Evolutionary conservation across 2,113 vertebrate genomes (phyloP), one percentile per base, ranked within the genome.

Genomic region (Xiphophorus hellerii): DNA sequence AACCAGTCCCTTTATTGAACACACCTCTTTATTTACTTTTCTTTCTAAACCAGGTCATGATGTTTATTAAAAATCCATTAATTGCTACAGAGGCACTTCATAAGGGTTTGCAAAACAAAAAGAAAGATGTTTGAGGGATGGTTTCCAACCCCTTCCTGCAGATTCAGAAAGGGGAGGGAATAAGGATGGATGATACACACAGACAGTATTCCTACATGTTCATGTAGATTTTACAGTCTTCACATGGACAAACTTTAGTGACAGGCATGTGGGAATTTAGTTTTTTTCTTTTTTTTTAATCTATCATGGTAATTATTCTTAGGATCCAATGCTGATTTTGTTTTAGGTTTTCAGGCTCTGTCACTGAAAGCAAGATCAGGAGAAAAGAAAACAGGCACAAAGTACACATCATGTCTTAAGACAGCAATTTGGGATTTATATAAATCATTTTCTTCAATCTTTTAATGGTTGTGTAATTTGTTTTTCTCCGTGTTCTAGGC

Each of bases 61-160:
- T 82, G 69, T 87, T 87, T 87, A 87, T 87, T 92, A 82, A 92
- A 58, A 89, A 90, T 94, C 90, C 92, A 87, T 90, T 84, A 80
- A 88, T 54, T 78, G 87, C 92, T 93, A 93, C 91, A 93, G 90
- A 93, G 94, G 92, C 94, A 94, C 93, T 94, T 93, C 83, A 93
- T 91, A 94, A 88, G 66, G 76, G 77, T 85, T 90, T 88, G 81
- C 67, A 87, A 77, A 87, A 80, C 7, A 74, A 78, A 62, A 75
- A 80, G 74, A 76, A 25, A 74, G 31, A 74, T 44, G 48, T 83
- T 74, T 71, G 73, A 74, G 84, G 69, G 73, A 80, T 73, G 73
- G 54, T 83, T 77, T 83, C 80, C 84, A 54, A 78, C 73, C 71
- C 63, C 62, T 60, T 80, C 76, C 51, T 82, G 42, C 81, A 65